Evolutionary conservation across 1,140 invertebrate genomes (phyloP), one percentile per base, ranked within the genome.

Genomic region (Neelides sp.): DNA sequence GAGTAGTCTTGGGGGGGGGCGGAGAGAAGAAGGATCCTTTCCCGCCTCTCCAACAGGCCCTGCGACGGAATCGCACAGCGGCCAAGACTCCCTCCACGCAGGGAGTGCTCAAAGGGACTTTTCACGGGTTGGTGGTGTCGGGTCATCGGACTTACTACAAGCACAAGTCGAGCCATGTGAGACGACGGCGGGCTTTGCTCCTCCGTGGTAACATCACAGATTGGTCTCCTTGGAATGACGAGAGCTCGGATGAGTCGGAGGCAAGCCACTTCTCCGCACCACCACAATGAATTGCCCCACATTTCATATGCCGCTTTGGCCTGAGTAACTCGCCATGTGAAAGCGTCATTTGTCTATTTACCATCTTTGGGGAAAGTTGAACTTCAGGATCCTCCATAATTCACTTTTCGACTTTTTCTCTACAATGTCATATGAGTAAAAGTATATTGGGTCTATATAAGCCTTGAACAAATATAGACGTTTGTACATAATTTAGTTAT

Each of bases 1-100:
- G 40, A 73, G 72, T n/a, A 30, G 75, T 74, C 48, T 64, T 78
- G 26, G 75, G 75, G 20, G 62, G 66, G 12, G 69, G 70, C 8
- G 65, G 61, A 20, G 61, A 60, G 40, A 63, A n/a, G 42, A 27
- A 24, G 39, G 5, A 37, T 15, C 22, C 13, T 23, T 22, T 15
- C n/a, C n/a, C 1, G 34, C 26, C 4, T 27, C 24, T 35, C 26
- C 32, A 59, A 55, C 64, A 61, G 47, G 56, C 52, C 1, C 57
- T 53, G 3, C 47, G 48, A 34, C 28, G 49, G 4, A 17, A 26
- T 37, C 27, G 22, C 13, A 43, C 19, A 17, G 12, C 13, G 35
- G 23, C 24, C 7, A 43, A 3, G 39, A 1, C 32, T 36, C 26
- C 32, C 36, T 26, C 19, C 13, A 2, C 15, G 35, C 4, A 27